Percentiles rank a stretch among this genome's conserved stretches.
Evolutionary conservation across 2,888 invertebrate genomes (phyloP).

Genomic region (Colostygia pectinataria): DNA sequence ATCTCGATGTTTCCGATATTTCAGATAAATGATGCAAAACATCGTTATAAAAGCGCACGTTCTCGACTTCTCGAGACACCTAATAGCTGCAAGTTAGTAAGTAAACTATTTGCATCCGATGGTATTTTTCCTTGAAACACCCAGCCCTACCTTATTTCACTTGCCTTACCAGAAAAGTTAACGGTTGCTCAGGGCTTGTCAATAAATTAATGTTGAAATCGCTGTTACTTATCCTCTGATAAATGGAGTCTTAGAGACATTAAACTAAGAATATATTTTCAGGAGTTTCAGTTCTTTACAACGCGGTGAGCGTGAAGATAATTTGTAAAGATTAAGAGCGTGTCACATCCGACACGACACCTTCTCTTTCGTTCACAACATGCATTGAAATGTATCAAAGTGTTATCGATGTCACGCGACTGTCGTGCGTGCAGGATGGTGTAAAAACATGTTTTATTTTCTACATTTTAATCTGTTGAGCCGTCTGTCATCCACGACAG

Average conservation of each 20-base stretch:
- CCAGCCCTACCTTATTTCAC: constrained; percentile 49
- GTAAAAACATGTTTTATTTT: too few species aligned
- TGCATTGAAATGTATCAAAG: too few species aligned
- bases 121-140: constrained; percentile 68
- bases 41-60: constrained; percentile 52
- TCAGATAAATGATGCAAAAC: constrained; percentile 18
- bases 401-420: too few species aligned
- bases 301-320: constrained; percentile 14
- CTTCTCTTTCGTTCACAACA: too few species aligned
- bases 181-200: constrained; percentile 37
- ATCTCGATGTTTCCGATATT: constrained; percentile 10
- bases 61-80: constrained; percentile 51
- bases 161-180: constrained; percentile 49
- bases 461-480: too few species aligned
- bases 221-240: constrained; percentile 21
- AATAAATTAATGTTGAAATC: constrained; percentile 40
- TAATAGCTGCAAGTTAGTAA: constrained; percentile 65
- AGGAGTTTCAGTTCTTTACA: constrained; percentile 2
- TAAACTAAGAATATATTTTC: constrained; percentile 17
- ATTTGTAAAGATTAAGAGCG: constrained; percentile 6
- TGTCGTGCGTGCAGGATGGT: too few species aligned
- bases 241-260: constrained; percentile 13
- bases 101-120: constrained; percentile 67
- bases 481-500: too few species aligned
- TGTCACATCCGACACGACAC: too few species aligned